Conservation (phyloP, 1,140 invertebrate genomes). For the Ostrea denselamellosa region DNA sequence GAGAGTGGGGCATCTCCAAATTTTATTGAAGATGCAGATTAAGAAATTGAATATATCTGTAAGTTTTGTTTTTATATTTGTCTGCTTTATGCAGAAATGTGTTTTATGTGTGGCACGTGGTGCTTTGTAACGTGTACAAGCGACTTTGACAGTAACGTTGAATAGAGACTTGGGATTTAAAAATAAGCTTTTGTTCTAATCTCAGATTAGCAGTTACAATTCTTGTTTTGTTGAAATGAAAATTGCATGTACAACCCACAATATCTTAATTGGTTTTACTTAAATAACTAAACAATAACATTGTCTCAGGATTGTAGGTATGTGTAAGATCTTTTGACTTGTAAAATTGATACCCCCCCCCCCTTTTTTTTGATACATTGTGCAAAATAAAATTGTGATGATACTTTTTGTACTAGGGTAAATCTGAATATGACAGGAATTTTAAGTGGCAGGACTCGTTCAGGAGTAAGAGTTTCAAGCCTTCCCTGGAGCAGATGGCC, state of each 20-base stretch:
- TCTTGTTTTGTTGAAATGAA: background rate
- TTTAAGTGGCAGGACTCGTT: slow-evolving; percentile 65
- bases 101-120: background rate
- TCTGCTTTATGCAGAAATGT: background rate
- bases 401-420: slow-evolving; percentile 51
- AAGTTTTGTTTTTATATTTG: slow-evolving; percentile 5
- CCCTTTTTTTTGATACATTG: no score
- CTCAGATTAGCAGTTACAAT: background rate
- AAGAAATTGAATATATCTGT: slow-evolving; percentile 42
- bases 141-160: background rate
- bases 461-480: slow-evolving; percentile 58
- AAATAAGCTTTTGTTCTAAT: slow-evolving; percentile 28
- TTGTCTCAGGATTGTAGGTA: no score
- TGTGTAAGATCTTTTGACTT: no score
- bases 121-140: background rate
- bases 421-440: slow-evolving; percentile 64
- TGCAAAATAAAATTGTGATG: background rate
- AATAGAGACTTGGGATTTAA: slow-evolving; percentile 35
- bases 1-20: background rate
- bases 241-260: background rate
- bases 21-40: slow-evolving; percentile 20
- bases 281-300: background rate
- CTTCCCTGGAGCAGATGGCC: slow-evolving; percentile 58
- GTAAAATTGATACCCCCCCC: no score
- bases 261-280: background rate